Conservation (phyloP, 37 sponge, comb jelly and placozoan genomes). For the Haliclona indistincta region DNA sequence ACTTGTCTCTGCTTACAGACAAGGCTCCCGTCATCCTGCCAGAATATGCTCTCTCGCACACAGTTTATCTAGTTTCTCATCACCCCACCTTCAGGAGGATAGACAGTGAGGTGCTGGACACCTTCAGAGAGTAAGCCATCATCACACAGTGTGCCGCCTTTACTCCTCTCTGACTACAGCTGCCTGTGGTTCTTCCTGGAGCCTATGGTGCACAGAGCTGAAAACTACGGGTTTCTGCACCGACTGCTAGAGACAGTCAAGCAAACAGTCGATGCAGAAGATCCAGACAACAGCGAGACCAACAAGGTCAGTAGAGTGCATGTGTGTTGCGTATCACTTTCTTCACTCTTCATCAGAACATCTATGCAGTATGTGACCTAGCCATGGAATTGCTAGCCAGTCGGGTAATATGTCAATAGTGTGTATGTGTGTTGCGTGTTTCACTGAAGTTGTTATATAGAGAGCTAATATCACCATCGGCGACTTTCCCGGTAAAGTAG, state of each 20-base stretch:
- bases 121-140: slow-evolving; percentile 68
- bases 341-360: slow-evolving; percentile 18
- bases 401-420: slow-evolving; percentile 29
- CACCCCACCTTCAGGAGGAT: slow-evolving; percentile 73
- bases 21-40: slow-evolving; percentile 62
- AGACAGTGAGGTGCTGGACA: slow-evolving; percentile 44
- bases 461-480: slow-evolving; percentile 18
- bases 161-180: slow-evolving; percentile 6
- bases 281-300: slow-evolving; percentile 57
- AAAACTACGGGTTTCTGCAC: slow-evolving; percentile 74
- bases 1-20: slow-evolving; percentile 28
- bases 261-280: slow-evolving; percentile 77
- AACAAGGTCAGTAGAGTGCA: slow-evolving; percentile 48
- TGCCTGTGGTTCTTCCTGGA: slow-evolving; percentile 87
- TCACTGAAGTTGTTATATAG: not conserved
- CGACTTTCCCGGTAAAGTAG: slow-evolving; percentile 36
- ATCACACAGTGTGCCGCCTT: not conserved
- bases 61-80: slow-evolving; percentile 82
- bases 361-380: slow-evolving; percentile 77
- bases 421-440: not conserved
- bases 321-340: not conserved
- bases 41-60: slow-evolving; percentile 77
- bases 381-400: slow-evolving; percentile 42
- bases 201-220: slow-evolving; percentile 64
- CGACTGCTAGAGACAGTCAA: slow-evolving; percentile 78